Conservation (phyloP, 2,113 vertebrate genomes). For the Mionectes macconnelli region DNA sequence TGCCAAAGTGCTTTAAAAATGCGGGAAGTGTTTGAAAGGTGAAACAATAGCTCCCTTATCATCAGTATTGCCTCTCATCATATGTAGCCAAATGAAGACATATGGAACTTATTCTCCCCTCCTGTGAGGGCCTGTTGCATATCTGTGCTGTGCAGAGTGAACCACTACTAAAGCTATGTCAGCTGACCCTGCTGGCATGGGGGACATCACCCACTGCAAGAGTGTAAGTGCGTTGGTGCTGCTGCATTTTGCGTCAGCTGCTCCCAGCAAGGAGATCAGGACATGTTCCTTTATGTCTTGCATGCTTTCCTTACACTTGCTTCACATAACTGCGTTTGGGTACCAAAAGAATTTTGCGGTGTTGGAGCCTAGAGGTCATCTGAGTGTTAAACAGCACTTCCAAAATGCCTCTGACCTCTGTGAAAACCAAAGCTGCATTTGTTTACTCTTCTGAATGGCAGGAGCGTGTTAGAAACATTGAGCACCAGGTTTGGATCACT, state of each 20-base stretch:
- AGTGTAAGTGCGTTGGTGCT: accelerated
- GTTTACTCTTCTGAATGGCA: neutral
- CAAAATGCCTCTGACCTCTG: neutral
- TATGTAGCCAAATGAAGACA: neutral
- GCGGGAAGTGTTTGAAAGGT: neutral
- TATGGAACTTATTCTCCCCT: neutral
- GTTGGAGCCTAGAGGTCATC: neutral
- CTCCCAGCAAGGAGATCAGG: neutral
- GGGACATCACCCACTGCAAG: neutral
- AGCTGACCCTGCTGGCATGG: neutral
- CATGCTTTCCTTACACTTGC: neutral
- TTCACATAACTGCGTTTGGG: neutral
- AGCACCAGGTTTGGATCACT: neutral
- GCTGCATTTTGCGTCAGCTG: neutral
- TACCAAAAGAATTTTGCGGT: neutral
- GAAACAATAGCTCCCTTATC: neutral
- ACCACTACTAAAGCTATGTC: neutral
- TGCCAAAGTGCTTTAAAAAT: neutral
- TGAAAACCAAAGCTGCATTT: neutral
- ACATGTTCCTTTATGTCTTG: neutral
- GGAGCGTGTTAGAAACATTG: neutral
- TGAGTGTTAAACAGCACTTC: neutral
- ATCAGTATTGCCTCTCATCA: neutral
- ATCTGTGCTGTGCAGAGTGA: neutral
- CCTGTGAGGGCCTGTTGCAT: neutral